Base-by-base conservation (phyloP, 2,113 vertebrate genomes). In the Murina feae region DNA sequence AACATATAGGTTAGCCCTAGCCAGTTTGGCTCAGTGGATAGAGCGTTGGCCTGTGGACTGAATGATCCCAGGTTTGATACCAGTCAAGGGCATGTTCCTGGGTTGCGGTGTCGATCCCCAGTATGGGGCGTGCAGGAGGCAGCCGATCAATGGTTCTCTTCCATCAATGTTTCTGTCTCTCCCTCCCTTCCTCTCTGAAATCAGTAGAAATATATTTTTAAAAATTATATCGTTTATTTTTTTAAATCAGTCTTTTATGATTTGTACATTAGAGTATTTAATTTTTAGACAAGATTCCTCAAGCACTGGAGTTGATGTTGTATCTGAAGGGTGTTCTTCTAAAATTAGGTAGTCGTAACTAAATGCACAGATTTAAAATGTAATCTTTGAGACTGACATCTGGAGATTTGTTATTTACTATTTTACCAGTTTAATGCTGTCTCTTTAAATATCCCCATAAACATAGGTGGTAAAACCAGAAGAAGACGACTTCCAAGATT, bases 401-500 rank as follows among this genome's bases (percentile, higher is more conserved):
- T 87, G n/a, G 35, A 58, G 32, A 85, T 84, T 78, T 85, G 72
- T 76, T 47, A 12, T 72, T 74, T 74, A 74, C 60, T 86, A 4
- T 72, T 83, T 51, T 80, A 49, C 47, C 49, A 84, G 18, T 80
- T 69, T 81, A 4, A 18, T 90, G 44, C 53, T 93, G 71, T 92
- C 32, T 86, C 17, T 68, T 63, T 92, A 87, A 83, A 88, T 93
- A 13, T 86, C 18, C 75, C 82, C 17, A 98, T 90, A 87, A 90
- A 96, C 60, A 53, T 93, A 99, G 99, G 98, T 94, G 6, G 97
- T 97, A 89, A 99, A 99, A 98, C 83, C 98, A 18, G 99, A 99
- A 84, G 99, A 99, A 8, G 99, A 99, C 16, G 99, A 99, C 96
- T 99, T 99, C 97, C 99, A 99, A 96, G 99, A 99, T 93, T 99